Conservation (phyloP, 2,113 vertebrate species). For the Isurus oxyrinchus region DNA sequence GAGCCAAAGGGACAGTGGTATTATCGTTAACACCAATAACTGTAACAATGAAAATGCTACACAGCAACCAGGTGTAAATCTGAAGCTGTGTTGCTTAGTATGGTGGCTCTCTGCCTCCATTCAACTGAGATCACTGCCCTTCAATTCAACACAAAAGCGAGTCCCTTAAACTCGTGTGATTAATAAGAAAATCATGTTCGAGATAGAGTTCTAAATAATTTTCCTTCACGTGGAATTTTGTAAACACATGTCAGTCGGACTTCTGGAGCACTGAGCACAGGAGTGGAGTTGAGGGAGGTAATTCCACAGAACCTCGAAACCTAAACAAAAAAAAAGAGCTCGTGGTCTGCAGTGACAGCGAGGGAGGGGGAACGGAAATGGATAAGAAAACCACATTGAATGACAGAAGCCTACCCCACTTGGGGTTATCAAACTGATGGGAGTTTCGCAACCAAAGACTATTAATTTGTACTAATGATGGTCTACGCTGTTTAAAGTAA, state of each 20-base stretch:
- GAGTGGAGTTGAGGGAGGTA: not conserved
- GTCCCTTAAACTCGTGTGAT: not conserved
- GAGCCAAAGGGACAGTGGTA: not conserved
- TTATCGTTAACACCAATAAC: not conserved
- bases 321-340: not conserved
- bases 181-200: not conserved
- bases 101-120: not conserved
- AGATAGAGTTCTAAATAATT: not conserved
- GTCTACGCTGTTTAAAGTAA: not conserved
- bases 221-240: not conserved
- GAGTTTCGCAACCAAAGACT: not conserved
- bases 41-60: not conserved
- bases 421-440: not conserved
- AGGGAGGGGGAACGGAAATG: not conserved
- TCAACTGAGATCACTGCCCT: not conserved
- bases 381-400: constrained; percentile 5
- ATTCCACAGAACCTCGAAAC: not conserved
- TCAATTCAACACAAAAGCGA: not conserved
- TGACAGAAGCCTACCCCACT: not conserved
- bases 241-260: not conserved
- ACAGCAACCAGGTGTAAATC: not conserved
- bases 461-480: not conserved
- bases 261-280: not conserved
- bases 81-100: not conserved
- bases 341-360: not conserved